Percentiles rank a stretch among this genome's conserved stretches.
Evolutionary conservation across 1,140 invertebrate genomes (phyloP).

Genomic region (Dreissena rostriformis): DNA sequence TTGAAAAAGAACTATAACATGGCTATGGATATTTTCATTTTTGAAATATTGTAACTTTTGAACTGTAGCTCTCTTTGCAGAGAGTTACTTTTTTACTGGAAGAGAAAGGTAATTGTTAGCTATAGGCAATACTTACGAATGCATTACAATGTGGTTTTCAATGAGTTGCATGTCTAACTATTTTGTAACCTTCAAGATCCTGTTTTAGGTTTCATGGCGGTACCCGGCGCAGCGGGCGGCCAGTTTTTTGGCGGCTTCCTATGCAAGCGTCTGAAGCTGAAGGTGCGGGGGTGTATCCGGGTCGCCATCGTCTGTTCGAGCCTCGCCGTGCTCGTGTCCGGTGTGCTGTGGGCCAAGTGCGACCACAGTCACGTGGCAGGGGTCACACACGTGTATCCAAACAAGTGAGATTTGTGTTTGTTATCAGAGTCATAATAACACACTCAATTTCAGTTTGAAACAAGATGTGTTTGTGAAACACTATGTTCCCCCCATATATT

Average conservation of each 20-base stretch:
- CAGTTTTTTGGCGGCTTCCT: slow-evolving; percentile 75
- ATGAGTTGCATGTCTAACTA: too few relatives aligned
- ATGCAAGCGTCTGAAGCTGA: slow-evolving; percentile 68
- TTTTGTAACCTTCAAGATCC: background rate
- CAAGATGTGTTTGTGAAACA: too few relatives aligned
- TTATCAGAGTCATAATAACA: too few relatives aligned
- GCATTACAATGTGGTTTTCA: background rate
- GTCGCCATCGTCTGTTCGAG: slow-evolving; percentile 63
- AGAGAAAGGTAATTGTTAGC: too few relatives aligned
- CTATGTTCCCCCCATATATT: too few relatives aligned
- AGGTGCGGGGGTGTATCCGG: slow-evolving; percentile 69
- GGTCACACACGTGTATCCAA: slow-evolving; percentile 91
- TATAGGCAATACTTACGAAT: background rate
- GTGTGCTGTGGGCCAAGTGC: slow-evolving; percentile 71
- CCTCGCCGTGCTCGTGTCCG: slow-evolving; percentile 56
- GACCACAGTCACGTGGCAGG: slow-evolving; percentile 65
- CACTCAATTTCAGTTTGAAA: too few relatives aligned
- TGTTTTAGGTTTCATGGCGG: slow-evolving; percentile 84
- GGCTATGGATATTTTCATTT: too few relatives aligned
- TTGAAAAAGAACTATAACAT: too few relatives aligned
- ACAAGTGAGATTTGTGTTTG: slow-evolving; percentile 83
- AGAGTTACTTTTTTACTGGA: too few relatives aligned
- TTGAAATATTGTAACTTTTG: too few relatives aligned
- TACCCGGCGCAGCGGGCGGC: slow-evolving; percentile 75
- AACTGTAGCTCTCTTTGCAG: too few relatives aligned